phyloP scores from a whole-genome alignment of 2,797 vertebrate species.

The Hafferia zeledoni region DNA sequence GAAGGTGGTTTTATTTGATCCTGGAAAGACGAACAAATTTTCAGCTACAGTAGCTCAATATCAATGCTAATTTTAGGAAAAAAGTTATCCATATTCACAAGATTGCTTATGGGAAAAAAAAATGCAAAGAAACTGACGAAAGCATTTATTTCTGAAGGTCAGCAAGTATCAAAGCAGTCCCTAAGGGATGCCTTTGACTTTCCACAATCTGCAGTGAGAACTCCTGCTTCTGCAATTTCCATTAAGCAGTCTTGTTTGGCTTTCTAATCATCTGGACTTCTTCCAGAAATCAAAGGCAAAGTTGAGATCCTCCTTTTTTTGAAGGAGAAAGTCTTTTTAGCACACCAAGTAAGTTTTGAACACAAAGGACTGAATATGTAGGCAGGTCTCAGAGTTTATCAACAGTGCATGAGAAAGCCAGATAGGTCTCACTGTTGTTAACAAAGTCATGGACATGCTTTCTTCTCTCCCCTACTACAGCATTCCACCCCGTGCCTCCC shows the following conservation, averaged over 20 bases:
- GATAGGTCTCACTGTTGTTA: not conserved
- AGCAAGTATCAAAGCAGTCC: conserved; percentile 37
- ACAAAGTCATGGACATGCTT: not conserved
- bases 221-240: conserved; percentile 44
- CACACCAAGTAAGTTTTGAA: not conserved
- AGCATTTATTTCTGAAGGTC: conserved; percentile 55
- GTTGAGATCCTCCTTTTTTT: not conserved
- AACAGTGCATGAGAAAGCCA: not conserved
- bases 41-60: not conserved
- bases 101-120: not conserved
- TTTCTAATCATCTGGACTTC: conserved; percentile 56
- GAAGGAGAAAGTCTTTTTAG: conserved; percentile 13
- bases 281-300: conserved; percentile 52
- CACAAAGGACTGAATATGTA: not conserved
- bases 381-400: not conserved
- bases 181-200: conserved; percentile 40
- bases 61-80: not conserved
- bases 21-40: not conserved
- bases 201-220: conserved; percentile 27
- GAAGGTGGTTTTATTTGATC: not conserved
- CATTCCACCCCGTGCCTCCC: not conserved
- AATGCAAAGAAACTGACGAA: not conserved
- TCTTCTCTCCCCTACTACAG: not conserved
- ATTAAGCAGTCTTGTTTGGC: conserved; percentile 55
- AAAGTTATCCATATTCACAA: conserved; percentile 29